Conservation (phyloP, 1,140 invertebrate species). For the Pseudomyrmex concolor region DNA sequence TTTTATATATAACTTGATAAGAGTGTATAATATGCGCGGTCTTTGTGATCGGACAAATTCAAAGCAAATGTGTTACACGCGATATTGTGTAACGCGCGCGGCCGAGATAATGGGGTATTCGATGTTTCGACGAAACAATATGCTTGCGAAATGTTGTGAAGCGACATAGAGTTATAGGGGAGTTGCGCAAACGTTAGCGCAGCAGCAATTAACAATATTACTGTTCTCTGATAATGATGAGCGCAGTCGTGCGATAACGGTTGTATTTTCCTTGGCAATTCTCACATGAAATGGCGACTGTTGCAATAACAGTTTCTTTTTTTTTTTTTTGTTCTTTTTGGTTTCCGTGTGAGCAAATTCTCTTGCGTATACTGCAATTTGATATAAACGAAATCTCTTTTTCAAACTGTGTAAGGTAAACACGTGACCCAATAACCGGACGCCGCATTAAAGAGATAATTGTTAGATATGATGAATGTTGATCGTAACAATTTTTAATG, state of each 20-base stretch:
- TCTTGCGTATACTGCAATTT: not conserved
- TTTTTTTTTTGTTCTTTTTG: not conserved
- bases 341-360: not conserved
- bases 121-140: conserved; percentile 4
- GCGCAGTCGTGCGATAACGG: not conserved
- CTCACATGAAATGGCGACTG: not conserved
- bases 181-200: not conserved
- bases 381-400: not conserved
- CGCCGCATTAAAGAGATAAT: too few relatives aligned
- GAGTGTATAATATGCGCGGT: not conserved
- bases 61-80: not conserved
- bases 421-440: too few relatives aligned
- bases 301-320: not conserved
- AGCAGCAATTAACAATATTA: conserved; percentile 2
- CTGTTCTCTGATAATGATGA: not conserved
- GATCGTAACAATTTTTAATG: too few relatives aligned
- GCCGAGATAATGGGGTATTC: conserved; percentile 18
- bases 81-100: not conserved
- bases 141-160: not conserved
- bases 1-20: too few relatives aligned
- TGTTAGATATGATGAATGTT: too few relatives aligned
- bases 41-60: not conserved
- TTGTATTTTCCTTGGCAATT: conserved; percentile 14
- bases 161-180: not conserved
- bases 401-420: too few relatives aligned